A percentile compares a stretch with the other conserved stretches of the same genome.
Conservation (phyloP, 1,140 invertebrate genomes). For the Ceratosolen solmsi region DNA sequence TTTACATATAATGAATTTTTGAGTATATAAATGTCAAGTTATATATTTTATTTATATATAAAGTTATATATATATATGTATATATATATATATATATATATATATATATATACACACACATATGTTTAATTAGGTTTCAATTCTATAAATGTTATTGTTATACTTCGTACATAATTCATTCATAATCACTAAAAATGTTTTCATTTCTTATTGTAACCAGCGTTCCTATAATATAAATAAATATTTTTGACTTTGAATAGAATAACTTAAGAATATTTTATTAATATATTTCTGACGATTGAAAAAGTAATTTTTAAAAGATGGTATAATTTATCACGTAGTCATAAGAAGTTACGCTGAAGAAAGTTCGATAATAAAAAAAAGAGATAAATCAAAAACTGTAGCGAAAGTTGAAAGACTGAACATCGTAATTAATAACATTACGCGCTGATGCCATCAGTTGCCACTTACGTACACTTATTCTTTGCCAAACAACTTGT, state of each 20-base stretch:
- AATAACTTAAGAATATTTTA: background rate
- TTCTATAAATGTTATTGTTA: too few species aligned
- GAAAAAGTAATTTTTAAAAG: background rate
- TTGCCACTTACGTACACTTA: constrained; percentile 10
- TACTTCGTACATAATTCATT: too few species aligned
- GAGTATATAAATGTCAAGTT: too few species aligned
- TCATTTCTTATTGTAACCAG: too few species aligned
- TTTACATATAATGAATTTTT: too few species aligned
- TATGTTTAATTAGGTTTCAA: too few species aligned
- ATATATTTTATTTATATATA: too few species aligned
- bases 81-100: too few species aligned
- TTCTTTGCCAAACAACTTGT: constrained; percentile 31
- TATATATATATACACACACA: too few species aligned
- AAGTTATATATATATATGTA: too few species aligned
- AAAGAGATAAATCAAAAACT: background rate
- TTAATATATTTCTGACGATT: background rate
- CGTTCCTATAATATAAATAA: too few species aligned
- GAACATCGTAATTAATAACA: constrained; percentile 42
- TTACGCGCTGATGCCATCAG: constrained; percentile 11
- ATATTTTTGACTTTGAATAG: background rate
- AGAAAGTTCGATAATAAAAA: constrained; percentile 5
- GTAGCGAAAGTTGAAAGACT: background rate
- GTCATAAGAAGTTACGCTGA: constrained; percentile 13
- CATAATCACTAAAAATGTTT: too few species aligned
- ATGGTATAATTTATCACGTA: constrained; percentile 10